These are phyloP conservation scores for Atrina japonica DNA, from an alignment of 2,888 invertebrate species.

Conservation along the genomic window DNA sequence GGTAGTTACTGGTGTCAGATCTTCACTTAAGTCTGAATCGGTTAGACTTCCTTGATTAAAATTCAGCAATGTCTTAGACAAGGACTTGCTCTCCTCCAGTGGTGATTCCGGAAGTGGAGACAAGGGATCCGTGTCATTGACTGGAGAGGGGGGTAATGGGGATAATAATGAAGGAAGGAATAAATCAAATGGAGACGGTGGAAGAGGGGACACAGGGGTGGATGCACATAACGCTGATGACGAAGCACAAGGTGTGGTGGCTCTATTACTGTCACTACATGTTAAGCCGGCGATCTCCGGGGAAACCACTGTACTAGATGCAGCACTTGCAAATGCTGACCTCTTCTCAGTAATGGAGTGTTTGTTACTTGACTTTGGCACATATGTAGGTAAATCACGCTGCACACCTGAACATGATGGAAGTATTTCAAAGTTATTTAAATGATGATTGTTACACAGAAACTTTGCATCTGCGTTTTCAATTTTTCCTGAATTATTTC, in stretches of 20 bases:
- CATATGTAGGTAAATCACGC: too few species aligned
- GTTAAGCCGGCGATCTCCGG: conserved; percentile 33
- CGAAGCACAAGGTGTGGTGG: conserved; percentile 22
- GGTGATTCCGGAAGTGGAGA: conserved; percentile 48
- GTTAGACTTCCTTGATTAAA: conserved; percentile 3
- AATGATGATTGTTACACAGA: too few species aligned
- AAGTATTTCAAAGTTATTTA: too few species aligned
- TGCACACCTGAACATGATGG: too few species aligned
- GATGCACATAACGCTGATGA: conserved; percentile 19
- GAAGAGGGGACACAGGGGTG: conserved; percentile 54
- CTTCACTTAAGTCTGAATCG: neutral
- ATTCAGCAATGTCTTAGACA: conserved; percentile 14
- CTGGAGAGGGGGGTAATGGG: conserved; percentile 64
- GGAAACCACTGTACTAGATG: conserved; percentile 30
- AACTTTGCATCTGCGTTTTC: too few species aligned
- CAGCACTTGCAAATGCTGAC: conserved; percentile 1
- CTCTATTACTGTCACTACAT: conserved; percentile 12
- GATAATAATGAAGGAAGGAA: conserved; percentile 58
- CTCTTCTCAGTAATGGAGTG: too few species aligned
- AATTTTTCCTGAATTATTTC: too few species aligned
- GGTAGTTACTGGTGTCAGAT: neutral
- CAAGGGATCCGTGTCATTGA: conserved; percentile 41
- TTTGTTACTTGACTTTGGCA: too few species aligned
- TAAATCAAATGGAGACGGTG: conserved; percentile 62
- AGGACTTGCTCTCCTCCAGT: conserved; percentile 14